Evolutionary conservation across 2,113 vertebrate species (phyloP), one percentile per base, ranked within the genome.

Genomic region (Dicrurus megarhynchus): DNA sequence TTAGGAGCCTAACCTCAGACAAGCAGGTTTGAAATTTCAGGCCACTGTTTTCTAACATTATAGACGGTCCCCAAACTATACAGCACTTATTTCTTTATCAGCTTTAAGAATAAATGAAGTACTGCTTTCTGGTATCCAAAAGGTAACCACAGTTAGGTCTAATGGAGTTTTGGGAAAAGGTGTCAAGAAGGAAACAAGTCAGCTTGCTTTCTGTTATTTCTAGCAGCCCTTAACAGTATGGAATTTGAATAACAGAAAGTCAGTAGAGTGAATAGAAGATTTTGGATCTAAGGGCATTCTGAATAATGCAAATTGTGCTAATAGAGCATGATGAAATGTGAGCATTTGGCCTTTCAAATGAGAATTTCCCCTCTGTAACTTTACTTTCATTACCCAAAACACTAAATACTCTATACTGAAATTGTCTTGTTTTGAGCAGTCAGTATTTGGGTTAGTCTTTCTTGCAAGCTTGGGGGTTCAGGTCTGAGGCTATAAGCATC

Each of bases 271-370:
- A 55, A n/a, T 7, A 46, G 46, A 63, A 63, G 50, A 32, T 30
- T 65, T 42, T 33, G 26, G 32, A 24, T 46, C 23, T 42, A 13
- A 59, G 21, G 41, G 68, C 37, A 52, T 76, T 73, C 33, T 20
- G 41, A 39, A 26, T 67, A 37, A 57, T 21, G 27, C 33, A 50
- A 37, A 27, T 19, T 4, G 3, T 90, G 46, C 56, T 68, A 30
- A 19, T 9, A 47, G 19, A 64, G 41, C 70, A 20, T 0, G 0
- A 44, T 26, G 18, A 47, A 61, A 61, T 0, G 2, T 67, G 35
- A 37, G 35, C 13, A 1, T 75, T 57, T 44, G 27, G 44, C 49
- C 14, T 49, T 49, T 26, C 24, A 49, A 26, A 26, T 49, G 49
- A 49, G 49, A 49, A 49, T 49, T 49, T 26, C 24, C 49, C 49